Percentiles rank a stretch among this genome's conserved stretches.
These are phyloP conservation scores for Caenorhabditis sp. DNA, from an alignment of 2,888 invertebrate species.

Conservation along the genomic window DNA sequence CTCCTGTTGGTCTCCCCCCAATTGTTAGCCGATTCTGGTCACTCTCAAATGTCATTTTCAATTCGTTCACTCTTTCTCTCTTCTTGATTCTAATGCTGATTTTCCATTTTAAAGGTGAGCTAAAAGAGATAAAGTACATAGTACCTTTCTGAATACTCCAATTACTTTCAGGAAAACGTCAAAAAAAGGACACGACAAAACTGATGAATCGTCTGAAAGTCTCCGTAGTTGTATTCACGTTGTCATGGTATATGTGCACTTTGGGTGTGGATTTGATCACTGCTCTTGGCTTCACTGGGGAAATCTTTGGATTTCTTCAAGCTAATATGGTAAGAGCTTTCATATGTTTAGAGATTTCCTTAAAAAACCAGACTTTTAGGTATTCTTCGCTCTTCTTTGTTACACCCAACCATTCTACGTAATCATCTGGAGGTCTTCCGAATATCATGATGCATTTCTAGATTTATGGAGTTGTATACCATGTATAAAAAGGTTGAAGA, in stretches of 20 bases:
- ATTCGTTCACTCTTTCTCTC: background rate
- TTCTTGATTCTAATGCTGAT: constrained; percentile 7
- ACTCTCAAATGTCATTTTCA: background rate
- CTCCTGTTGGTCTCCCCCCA: constrained; percentile 4
- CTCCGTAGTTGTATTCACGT: background rate
- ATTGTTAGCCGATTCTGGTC: background rate
- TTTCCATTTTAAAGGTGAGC: constrained; percentile 5
- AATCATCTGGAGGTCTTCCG: constrained; percentile 24
- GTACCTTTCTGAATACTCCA: background rate
- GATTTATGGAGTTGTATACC: constrained; percentile 16
- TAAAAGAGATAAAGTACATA: background rate
- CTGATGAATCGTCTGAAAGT: background rate
- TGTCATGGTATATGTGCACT: constrained; percentile 30
- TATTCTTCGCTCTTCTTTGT: constrained; percentile 29
- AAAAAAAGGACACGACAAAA: background rate
- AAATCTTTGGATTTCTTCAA: constrained; percentile 21
- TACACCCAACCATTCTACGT: constrained; percentile 35
- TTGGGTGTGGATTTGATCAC: constrained; percentile 27
- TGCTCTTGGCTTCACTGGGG: constrained; percentile 17
- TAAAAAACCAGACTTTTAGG: too few relatives aligned
- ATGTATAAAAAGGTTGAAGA: background rate
- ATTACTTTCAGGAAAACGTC: background rate
- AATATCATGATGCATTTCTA: constrained; percentile 25
- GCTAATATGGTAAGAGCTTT: constrained; percentile 14
- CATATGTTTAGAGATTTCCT: background rate